Evolutionary conservation across 2,888 invertebrate species (phyloP), one percentile per base, ranked within the genome.

Genomic region (Drosophila cognata): DNA sequence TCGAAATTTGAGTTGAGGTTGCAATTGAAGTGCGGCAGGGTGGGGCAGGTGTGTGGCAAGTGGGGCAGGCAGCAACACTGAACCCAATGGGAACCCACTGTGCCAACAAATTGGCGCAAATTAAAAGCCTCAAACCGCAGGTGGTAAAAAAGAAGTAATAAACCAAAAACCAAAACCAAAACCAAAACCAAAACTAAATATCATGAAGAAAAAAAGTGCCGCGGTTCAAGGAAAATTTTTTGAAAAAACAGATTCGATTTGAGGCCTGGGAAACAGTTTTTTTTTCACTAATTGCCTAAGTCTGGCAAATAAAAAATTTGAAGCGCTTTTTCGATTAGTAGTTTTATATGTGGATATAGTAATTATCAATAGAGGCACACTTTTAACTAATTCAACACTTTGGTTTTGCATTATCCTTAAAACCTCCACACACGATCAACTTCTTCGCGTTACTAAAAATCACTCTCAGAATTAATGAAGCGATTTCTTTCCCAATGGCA

Each of bases 81-180:
- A 18, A 33, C 43, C 56, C 48, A 60, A 36, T 66, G 69, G 62
- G 28, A 29, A 56, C 52, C 48, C 60, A 68, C 64, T 65, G 73
- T 50, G 29, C 51, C 72, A 72, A 79, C 84, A 86, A 84, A 84
- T 84, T 87, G 89, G 69, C 73, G 71, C 81, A 84, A 87, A 86
- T 84, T 84, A 77, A 81, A 70, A 67, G 76, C 71, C 62, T 56
- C 61, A 60, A 78, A 43, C 88, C 80, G 70, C 84, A 87, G 89
- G 84, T 87, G 84, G 89, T 70, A 57, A 46, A 46, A 16, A 25
- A 25, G 8, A 55, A 62, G 56, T 61, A 67, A 74, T 68, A 58
- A 67, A 64, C 56, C 46, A 53, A 59, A 56, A 38, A 13, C 21
- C 46, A 53, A 41, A 50, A 58, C 31, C 13, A 59, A 56, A 38